Base-by-base conservation (phyloP, 2,888 invertebrate species). In the Drosophila koepferae region DNA sequence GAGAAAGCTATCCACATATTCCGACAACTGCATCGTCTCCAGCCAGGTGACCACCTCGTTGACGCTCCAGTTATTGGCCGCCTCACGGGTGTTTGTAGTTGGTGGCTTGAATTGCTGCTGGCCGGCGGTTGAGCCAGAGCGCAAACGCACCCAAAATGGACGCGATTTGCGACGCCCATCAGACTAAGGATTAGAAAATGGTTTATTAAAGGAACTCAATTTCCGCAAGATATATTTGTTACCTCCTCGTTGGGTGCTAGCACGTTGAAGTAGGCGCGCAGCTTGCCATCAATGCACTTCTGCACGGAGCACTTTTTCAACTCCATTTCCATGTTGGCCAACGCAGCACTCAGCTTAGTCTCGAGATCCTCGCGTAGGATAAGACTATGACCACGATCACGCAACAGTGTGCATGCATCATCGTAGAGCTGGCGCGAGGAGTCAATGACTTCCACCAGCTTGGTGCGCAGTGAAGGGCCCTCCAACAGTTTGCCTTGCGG, bases 21-120 rank as follows among this genome's bases (percentile, higher is more conserved):
- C 98, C 1, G 95, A 95, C 16, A 99, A 95, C 72, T 98, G 97
- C 73, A 99, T 94, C 1, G 96, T 95, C 81, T 97, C 97, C 77
- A 99, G 94, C 99, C 99, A 99, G 10, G 95, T 94, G 63, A 96
- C 97, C 2, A 99, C 98, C 91, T 99, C 98, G 62, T 96, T 96
- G 10, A 97, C 96, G 40, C 97, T 96, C 99, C 99, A 99, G 67
- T 92, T 93, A 58, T 92, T 95, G 81, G 94, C 94, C 2, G 94
- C 94, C 77, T 95, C 95, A 49, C 94, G 92, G 16, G 93, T 93
- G 68, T 91, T 92, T 10, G 90, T 91, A 7, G 89, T 73, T 8
- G 92, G 86, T 7, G 91, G 86, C 63, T 90, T 90, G 14, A 89
- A 89, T 51, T 86, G 89, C 34, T 91, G 90, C 20, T 91, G 87